These are phyloP conservation scores for Andricus grossulariae DNA, from an alignment of 1,140 invertebrate species.

Conservation along the genomic window DNA sequence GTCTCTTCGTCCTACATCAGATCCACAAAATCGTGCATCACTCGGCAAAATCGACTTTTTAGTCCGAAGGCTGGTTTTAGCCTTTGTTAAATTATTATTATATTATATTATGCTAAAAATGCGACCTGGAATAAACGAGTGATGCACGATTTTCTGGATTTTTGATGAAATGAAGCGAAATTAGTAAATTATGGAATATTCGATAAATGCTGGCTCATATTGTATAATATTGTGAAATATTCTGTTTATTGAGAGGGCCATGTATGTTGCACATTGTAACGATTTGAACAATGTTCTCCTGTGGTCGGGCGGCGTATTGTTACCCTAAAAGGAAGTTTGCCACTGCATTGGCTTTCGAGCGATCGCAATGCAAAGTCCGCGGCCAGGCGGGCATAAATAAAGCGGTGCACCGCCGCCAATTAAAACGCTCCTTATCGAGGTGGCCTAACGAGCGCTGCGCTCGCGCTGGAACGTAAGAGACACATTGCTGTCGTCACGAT, in stretches of 20 bases:
- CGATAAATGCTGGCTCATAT: neutral
- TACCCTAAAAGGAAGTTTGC: slow-evolving; percentile 51
- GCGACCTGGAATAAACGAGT: too few species aligned
- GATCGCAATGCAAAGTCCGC: slow-evolving; percentile 53
- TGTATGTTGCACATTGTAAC: neutral
- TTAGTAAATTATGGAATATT: too few species aligned
- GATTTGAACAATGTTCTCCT: slow-evolving; percentile 18
- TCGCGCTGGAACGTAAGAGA: slow-evolving; percentile 38
- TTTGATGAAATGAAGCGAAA: too few species aligned
- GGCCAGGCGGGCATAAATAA: slow-evolving; percentile 51
- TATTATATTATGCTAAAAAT: too few species aligned
- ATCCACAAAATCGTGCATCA: too few species aligned
- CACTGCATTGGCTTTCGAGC: slow-evolving; percentile 44
- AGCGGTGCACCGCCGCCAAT: slow-evolving; percentile 63
- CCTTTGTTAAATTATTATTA: too few species aligned
- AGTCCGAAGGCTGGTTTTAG: too few species aligned
- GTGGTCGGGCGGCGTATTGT: slow-evolving; percentile 40
- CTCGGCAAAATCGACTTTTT: too few species aligned
- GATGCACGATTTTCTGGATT: too few species aligned
- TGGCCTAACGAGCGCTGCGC: slow-evolving; percentile 49
- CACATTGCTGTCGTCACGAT: slow-evolving; percentile 32
- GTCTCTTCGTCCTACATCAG: too few species aligned
- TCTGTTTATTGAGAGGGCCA: neutral
- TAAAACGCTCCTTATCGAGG: slow-evolving; percentile 72
- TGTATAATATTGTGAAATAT: neutral